Evolutionary conservation across 2,797 vertebrate genomes (phyloP).

Genomic region (Sus cebifrons): DNA sequence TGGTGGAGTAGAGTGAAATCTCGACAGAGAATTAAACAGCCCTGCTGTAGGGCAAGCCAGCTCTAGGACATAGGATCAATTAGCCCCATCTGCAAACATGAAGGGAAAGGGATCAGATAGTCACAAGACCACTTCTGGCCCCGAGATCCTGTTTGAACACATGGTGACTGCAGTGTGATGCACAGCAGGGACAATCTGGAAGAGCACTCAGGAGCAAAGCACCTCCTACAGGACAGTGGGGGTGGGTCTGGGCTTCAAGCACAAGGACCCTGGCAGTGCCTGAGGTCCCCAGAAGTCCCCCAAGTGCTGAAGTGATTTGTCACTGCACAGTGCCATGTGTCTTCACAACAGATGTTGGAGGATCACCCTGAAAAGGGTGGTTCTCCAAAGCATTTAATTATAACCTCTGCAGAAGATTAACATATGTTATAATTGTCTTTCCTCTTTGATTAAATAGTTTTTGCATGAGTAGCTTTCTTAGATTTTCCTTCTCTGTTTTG

Average conservation of each 20-base stretch:
- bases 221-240: neutral
- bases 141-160: neutral
- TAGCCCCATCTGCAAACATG: constrained; percentile 9
- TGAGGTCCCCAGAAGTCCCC: constrained; percentile 27
- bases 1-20: neutral
- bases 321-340: constrained; percentile 86
- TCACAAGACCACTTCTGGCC: neutral
- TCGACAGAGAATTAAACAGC: neutral
- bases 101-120: neutral
- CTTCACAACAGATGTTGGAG: constrained; percentile 95
- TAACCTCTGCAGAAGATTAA: constrained; percentile 95
- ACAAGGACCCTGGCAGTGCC: neutral
- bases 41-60: neutral
- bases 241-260: neutral
- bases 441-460: constrained; percentile 95
- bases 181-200: neutral
- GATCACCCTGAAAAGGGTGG: constrained; percentile 89
- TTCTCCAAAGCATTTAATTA: constrained; percentile 94
- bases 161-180: neutral
- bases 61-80: neutral
- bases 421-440: constrained; percentile 97
- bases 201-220: neutral
- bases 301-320: neutral
- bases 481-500: constrained; percentile 85
- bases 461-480: constrained; percentile 90